Evolutionary conservation across 1,140 invertebrate genomes (phyloP).

Genomic region (Polypedilum pembai): DNA sequence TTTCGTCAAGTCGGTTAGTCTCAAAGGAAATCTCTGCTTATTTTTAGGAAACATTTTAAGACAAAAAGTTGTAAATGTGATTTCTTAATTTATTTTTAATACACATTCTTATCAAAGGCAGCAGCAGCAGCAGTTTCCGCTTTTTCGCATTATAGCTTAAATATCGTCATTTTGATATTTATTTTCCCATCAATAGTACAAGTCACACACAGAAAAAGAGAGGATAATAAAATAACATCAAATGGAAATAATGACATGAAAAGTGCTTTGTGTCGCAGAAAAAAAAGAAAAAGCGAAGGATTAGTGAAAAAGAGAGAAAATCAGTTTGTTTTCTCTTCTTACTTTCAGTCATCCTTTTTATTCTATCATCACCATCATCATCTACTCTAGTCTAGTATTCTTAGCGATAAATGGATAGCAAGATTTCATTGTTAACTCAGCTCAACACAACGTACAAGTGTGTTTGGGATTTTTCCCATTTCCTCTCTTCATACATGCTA

Average conservation of each 20-base stretch:
- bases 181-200: conserved; percentile 24
- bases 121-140: not conserved
- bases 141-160: not conserved
- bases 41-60: not conserved
- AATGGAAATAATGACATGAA: conserved; percentile 27
- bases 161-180: conserved; percentile 2
- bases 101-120: not conserved
- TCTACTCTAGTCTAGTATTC: not conserved
- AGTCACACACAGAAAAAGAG: not conserved
- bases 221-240: conserved; percentile 26
- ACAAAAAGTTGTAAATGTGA: not conserved
- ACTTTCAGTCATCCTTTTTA: not conserved
- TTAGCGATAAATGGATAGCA: not conserved
- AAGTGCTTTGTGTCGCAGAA: conserved; percentile 18
- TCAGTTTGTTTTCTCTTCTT: not conserved
- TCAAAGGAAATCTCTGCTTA: too few species aligned
- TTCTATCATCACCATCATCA: not conserved
- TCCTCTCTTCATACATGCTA: not conserved
- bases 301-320: too few species aligned
- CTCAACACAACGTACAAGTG: too few species aligned
- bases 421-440: not conserved
- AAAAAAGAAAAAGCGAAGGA: too few species aligned
- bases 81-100: conserved; percentile 24
- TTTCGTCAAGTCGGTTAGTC: too few species aligned
- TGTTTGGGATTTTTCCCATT: not conserved